Conservation (phyloP, 2,888 invertebrate species). For the Pristionchus maxplancki region DNA sequence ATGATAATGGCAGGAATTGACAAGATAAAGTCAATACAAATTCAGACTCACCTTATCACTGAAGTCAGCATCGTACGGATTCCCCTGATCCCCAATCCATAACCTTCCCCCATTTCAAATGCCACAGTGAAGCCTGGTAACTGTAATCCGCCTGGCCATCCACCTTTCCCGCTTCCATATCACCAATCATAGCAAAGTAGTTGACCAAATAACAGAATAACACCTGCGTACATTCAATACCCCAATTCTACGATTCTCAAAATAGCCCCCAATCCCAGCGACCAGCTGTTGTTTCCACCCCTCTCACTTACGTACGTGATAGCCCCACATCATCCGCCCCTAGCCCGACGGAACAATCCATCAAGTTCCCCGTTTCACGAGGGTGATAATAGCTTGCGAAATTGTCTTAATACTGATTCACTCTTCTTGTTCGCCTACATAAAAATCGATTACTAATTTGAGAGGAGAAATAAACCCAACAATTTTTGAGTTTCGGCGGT, state of each 20-base stretch:
- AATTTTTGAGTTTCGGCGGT: too few species aligned
- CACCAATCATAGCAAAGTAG: neutral
- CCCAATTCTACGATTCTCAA: neutral
- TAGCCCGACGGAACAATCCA: neutral
- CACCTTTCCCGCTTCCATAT: neutral
- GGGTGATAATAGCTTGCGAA: neutral
- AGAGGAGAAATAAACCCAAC: too few species aligned
- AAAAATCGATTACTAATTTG: too few species aligned
- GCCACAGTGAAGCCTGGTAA: neutral
- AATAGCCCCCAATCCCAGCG: neutral
- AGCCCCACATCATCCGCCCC: neutral
- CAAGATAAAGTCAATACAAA: neutral
- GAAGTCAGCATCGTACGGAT: neutral
- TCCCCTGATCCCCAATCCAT: neutral
- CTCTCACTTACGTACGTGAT: conserved; percentile 3
- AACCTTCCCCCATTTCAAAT: neutral
- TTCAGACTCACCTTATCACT: neutral
- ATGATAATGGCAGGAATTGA: neutral
- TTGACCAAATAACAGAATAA: too few species aligned
- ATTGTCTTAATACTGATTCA: neutral
- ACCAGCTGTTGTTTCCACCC: neutral
- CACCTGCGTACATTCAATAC: too few species aligned
- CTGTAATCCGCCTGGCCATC: neutral
- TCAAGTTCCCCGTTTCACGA: conserved; percentile 1
- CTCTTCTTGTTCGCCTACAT: too few species aligned